These are phyloP conservation scores for Pungitius pungitius DNA, from an alignment of 2,113 vertebrate species.

Conservation along the genomic window DNA sequence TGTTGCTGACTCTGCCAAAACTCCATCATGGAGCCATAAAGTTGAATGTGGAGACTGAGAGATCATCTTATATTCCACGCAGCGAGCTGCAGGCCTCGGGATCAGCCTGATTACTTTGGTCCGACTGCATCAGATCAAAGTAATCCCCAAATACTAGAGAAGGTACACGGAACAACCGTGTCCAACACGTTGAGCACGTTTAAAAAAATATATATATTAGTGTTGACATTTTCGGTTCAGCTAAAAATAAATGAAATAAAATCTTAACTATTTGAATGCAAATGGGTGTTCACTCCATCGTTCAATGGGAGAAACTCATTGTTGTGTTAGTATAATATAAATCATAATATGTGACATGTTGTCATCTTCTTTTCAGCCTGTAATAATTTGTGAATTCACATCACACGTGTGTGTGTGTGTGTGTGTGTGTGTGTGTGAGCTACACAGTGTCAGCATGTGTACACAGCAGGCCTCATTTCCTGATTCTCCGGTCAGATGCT, in stretches of 20 bases:
- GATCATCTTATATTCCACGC: slow-evolving; percentile 57
- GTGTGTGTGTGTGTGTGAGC: slow-evolving; percentile 61
- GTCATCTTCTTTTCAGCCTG: slow-evolving; percentile 9
- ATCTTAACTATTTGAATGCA: neutral
- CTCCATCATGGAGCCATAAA: slow-evolving; percentile 32
- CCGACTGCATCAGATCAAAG: slow-evolving; percentile 64
- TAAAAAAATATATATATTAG: no score
- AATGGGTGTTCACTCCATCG: neutral
- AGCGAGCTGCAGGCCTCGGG: slow-evolving; percentile 62
- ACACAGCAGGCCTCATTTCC: slow-evolving; percentile 84
- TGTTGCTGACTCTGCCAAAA: slow-evolving; percentile 16
- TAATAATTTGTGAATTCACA: neutral
- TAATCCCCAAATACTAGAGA: slow-evolving; percentile 65
- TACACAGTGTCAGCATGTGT: slow-evolving; percentile 71
- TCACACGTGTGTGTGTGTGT: neutral
- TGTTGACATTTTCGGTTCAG: neutral
- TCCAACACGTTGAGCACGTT: neutral
- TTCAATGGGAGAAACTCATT: neutral
- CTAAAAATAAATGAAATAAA: neutral
- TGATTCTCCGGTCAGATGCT: slow-evolving; percentile 79
- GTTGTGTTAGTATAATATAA: no score
- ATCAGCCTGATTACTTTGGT: slow-evolving; percentile 74
- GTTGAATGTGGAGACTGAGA: slow-evolving; percentile 20
- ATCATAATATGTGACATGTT: neutral
- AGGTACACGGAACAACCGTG: slow-evolving; percentile 47